Percentiles rank a stretch among this genome's conserved stretches.
Evolutionary conservation across 2,113 vertebrate species (phyloP).

Genomic region (Tricholaema leucomelas): DNA sequence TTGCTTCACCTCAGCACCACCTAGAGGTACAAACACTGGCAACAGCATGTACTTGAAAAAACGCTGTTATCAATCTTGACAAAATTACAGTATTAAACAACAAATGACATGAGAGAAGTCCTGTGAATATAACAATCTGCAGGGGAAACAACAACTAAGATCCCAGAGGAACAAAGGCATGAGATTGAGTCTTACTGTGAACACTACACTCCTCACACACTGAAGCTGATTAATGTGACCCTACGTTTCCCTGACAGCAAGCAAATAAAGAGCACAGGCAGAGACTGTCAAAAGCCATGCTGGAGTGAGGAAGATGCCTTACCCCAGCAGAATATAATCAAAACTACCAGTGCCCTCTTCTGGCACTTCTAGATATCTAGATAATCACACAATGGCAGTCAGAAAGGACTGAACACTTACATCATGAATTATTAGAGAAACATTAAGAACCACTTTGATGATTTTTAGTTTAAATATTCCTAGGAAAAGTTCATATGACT

Average conservation of each 20-base stretch:
- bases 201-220: not conserved
- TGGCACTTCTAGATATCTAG: not conserved
- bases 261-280: not conserved
- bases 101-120: not conserved
- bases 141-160: too few species aligned
- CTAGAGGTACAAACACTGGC: not conserved
- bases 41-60: not conserved
- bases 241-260: not conserved
- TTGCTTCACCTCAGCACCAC: constrained; percentile 1
- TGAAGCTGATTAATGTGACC: not conserved
- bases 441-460: not conserved
- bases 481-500: not conserved
- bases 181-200: not conserved
- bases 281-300: not conserved
- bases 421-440: not conserved
- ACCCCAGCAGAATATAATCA: not conserved
- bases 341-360: constrained; percentile 50
- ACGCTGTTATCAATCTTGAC: not conserved
- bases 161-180: too few species aligned
- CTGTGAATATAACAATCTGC: not conserved
- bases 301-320: not conserved
- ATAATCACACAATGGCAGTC: not conserved
- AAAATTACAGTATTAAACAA: not conserved
- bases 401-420: not conserved
- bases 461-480: not conserved